Conservation (phyloP, 2,797 vertebrate species). For the Falco berigora region DNA sequence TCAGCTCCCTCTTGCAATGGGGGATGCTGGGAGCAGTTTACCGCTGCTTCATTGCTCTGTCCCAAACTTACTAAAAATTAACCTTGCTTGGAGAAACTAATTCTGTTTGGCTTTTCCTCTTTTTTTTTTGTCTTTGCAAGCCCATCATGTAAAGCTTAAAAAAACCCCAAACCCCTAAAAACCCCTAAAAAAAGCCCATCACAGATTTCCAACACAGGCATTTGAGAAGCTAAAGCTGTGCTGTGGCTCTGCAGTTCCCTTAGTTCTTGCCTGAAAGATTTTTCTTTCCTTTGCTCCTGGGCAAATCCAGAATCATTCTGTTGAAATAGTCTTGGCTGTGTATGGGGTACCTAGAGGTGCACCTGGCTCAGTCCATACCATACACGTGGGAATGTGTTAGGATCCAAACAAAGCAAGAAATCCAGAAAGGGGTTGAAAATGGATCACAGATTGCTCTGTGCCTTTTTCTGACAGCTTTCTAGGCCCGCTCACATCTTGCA, state of each 20-base stretch:
- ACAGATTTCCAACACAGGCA: neutral
- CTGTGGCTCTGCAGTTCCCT: neutral
- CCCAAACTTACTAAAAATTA: neutral
- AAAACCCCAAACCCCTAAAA: neutral
- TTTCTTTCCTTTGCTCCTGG: neutral
- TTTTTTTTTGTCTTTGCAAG: neutral
- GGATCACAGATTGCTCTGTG: neutral
- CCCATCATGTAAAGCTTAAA: neutral
- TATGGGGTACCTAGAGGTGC: neutral
- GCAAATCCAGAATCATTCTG: neutral
- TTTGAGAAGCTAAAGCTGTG: neutral
- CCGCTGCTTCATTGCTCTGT: neutral
- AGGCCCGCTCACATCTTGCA: rapidly evolving
- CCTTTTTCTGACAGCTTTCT: neutral
- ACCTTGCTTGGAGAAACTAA: neutral
- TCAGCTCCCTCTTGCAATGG: neutral
- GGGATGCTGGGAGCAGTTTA: neutral
- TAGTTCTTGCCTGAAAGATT: neutral
- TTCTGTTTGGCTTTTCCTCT: neutral
- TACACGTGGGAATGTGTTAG: neutral
- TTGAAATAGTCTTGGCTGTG: rapidly evolving
- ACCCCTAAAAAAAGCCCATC: no score
- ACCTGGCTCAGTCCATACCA: rapidly evolving
- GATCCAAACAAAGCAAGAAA: neutral
- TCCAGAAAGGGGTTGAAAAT: neutral